phyloP scores from a whole-genome alignment of 2,888 invertebrate genomes.

The Amiota minor region DNA sequence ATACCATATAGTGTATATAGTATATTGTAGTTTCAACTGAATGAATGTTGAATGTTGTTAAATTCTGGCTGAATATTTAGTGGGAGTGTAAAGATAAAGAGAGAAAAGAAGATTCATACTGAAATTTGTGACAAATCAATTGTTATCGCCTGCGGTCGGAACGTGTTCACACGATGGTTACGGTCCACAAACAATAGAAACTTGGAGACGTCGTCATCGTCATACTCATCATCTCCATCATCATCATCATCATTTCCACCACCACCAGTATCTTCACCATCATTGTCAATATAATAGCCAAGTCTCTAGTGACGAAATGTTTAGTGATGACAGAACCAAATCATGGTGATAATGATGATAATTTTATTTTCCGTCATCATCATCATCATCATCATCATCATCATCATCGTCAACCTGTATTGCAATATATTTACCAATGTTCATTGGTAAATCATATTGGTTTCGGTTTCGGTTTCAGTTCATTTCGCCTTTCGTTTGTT shows the following conservation, averaged over 20 bases:
- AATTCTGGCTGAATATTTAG: not conserved
- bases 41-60: not conserved
- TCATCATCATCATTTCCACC: not conserved
- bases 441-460: conserved; percentile 10
- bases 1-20: not conserved
- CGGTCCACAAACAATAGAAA: conserved; percentile 31
- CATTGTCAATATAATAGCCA: conserved; percentile 39
- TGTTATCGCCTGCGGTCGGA: conserved; percentile 56
- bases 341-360: not conserved
- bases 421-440: conserved; percentile 39
- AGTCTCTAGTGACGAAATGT: conserved; percentile 62
- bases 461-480: conserved; percentile 7
- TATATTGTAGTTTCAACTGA: not conserved
- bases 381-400: too few relatives aligned
- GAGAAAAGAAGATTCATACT: not conserved
- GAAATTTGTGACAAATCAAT: conserved; percentile 69
- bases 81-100: not conserved
- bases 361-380: too few relatives aligned
- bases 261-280: conserved; percentile 31
- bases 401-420: not conserved
- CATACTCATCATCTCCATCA: not conserved
- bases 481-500: not conserved
- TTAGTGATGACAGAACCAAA: conserved; percentile 24
- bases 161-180: conserved; percentile 39
- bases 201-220: conserved; percentile 38